Base-by-base conservation (phyloP, 2,888 invertebrate genomes). In the Chloroclysta siterata region DNA sequence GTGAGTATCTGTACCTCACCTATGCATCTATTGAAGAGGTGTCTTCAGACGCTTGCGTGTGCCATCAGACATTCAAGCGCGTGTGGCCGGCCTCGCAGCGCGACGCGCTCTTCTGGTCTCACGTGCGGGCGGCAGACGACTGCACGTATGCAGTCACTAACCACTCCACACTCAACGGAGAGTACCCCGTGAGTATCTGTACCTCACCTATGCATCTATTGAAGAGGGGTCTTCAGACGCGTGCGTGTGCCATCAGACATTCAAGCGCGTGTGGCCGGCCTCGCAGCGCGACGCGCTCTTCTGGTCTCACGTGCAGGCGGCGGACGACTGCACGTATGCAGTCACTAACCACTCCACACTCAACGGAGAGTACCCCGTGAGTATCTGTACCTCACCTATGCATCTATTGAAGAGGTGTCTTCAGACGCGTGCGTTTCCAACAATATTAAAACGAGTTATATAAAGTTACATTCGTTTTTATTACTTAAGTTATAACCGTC, bases 41-140 rank as follows among this genome's bases (percentile, higher is more conserved):
- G 44, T 89, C 92, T 6, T 77, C 88, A 0, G 98, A 99, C 90
- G 97, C 98, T 33, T 91, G 98, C 74, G 94, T 99, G 72, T 98
- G 99, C 90, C 95, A 98, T 83, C 99, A 99, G 94, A 97, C 98
- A 69, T 99, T 99, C 94, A 99, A 99, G 93, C 95, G 99, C 68
- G 97, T 99, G 83, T 99, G 99, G 99, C 99, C 99, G 7, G 98
- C 99, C 14, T 98, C 99, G 76, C 99, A 99, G 91, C 94, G 99
- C 41, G 99, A 99, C 92, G 98, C 99, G 36, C 94, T 99, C 51
- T 99, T 99, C 94, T 99, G 99, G 99, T 99, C 99, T 60, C 99
- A 99, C 88, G 97, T 98, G 84, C 79, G 95, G 93, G 75, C 95
- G 36, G 95, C 96, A 72, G 95, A 95, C 11, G 95, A 96, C 41